phyloP scores from a whole-genome alignment of 2,797 vertebrate species.

The Phalanger gymnotis region DNA sequence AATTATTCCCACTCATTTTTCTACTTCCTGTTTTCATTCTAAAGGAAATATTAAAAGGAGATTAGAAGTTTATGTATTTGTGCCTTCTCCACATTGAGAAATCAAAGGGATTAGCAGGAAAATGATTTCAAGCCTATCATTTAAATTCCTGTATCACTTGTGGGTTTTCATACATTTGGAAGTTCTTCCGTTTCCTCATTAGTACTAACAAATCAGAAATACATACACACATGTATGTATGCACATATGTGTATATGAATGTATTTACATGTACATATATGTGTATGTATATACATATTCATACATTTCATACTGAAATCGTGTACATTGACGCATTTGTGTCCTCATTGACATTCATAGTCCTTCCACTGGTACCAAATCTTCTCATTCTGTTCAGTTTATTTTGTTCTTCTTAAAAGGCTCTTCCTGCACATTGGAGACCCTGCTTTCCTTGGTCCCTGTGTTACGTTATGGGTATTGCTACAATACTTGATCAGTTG shows the following conservation, averaged over 20 bases:
- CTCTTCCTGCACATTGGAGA: neutral
- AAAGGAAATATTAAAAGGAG: neutral
- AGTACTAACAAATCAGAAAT: neutral
- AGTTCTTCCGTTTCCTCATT: neutral
- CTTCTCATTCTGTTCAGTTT: neutral
- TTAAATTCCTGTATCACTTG: neutral
- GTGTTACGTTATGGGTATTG: neutral
- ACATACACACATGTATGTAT: neutral
- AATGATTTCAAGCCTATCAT: neutral
- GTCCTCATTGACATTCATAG: rapidly evolving
- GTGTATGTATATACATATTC: neutral
- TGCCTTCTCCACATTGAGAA: neutral
- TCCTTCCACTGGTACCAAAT: neutral
- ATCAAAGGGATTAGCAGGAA: neutral
- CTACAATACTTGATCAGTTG: neutral
- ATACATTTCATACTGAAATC: neutral
- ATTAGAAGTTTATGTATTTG: neutral
- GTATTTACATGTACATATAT: no score
- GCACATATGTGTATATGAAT: no score
- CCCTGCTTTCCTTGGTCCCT: neutral
- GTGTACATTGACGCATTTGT: neutral
- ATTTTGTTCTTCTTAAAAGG: neutral
- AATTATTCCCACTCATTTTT: constrained; percentile 18
- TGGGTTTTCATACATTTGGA: neutral
- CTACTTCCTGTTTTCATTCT: neutral